Percentiles rank a stretch among this genome's conserved stretches.
Evolutionary conservation across 2,797 vertebrate genomes (phyloP).

Genomic region (Dallia pectoralis): DNA sequence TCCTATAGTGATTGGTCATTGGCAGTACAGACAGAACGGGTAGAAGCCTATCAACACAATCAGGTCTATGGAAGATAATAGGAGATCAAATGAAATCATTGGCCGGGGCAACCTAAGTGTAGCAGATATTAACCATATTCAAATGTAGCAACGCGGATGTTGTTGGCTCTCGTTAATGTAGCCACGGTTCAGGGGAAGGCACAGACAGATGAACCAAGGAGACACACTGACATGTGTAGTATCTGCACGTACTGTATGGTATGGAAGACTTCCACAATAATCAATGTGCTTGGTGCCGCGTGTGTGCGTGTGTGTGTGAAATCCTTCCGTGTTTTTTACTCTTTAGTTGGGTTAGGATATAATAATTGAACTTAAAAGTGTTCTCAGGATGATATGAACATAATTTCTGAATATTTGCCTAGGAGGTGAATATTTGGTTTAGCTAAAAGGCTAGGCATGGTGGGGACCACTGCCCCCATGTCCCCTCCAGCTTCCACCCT

Average conservation of each 20-base stretch:
- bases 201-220: background rate
- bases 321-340: background rate
- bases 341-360: background rate
- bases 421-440: conserved; percentile 10
- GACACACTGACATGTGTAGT: background rate
- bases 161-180: too few relatives aligned
- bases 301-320: background rate
- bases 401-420: conserved; percentile 8
- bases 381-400: background rate
- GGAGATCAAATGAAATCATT: too few relatives aligned
- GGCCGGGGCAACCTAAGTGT: too few relatives aligned
- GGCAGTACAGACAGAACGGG: too few relatives aligned
- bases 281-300: background rate
- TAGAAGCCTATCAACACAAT: too few relatives aligned
- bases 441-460: background rate
- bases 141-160: too few relatives aligned
- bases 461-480: too few relatives aligned
- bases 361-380: background rate
- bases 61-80: too few relatives aligned
- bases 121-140: too few relatives aligned
- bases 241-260: background rate
- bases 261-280: background rate
- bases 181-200: too few relatives aligned
- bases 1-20: too few relatives aligned
- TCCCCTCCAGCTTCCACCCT: too few relatives aligned